Base-by-base conservation (phyloP, 1,140 invertebrate species). In the Drosophila nannoptera region DNA sequence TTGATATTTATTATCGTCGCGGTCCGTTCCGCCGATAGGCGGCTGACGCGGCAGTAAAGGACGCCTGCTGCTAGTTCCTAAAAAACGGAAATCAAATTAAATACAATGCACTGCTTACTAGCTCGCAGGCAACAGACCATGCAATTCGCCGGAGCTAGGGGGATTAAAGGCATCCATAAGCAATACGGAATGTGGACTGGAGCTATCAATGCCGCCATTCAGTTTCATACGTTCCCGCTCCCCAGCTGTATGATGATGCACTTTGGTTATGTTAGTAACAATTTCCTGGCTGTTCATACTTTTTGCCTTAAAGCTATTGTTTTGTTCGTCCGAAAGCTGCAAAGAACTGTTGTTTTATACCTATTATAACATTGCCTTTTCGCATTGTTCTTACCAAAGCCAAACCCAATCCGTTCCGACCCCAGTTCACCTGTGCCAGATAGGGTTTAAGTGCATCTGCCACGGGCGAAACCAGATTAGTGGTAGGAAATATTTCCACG, bases 1-100 rank as follows among this genome's bases (percentile, higher is more conserved):
- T 53, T 89, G 87, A 56, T 90, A 90, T 64, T 90, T 90, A 55
- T 90, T 89, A 42, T 90, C 89, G 73, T 90, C 89, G 7, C 89
- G 76, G 66, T 90, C 89, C 8, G 83, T 75, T 6, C 87, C 80
- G 5, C 88, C 89, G 55, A 89, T 89, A 0, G 88, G 88, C 22
- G 83, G 66, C 63, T 89, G 86, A 55, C 89, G 80, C 53, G 88
- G 84, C 64, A 90, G 56, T 46, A 89, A 40, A 0, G 87, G 83
- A 36, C 89, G 69, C 29, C 88, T 49, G 56, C 88, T 89, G 48
- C 78, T 89, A 16, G 88, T 87, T 73, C 68, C 62, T 36, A 5
- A 6, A 11, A 22, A 11, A 6, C 22, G 22, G 22, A 22, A 22
- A 3, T 22, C 22, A 36, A 22, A 14, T 11, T 22, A 53, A 31